Evolutionary conservation across 2,797 vertebrate species (phyloP).

Genomic region (Epinephelus malabaricus): DNA sequence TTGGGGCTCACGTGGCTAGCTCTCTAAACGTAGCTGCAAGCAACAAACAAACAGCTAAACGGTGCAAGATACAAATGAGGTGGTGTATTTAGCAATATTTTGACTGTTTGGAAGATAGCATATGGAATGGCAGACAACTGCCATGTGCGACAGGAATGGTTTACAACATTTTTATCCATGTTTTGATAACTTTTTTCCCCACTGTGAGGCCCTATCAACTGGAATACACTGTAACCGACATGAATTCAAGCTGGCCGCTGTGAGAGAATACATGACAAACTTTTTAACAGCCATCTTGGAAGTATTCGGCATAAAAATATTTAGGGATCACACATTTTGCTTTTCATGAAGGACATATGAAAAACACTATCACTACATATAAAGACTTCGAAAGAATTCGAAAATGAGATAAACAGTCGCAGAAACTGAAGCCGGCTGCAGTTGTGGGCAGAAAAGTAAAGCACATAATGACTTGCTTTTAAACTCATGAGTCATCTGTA

Average conservation of each 20-base stretch:
- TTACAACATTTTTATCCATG: not conserved
- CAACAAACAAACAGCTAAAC: constrained; percentile 46
- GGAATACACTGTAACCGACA: not conserved
- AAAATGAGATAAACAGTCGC: constrained; percentile 14
- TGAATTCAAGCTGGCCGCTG: not conserved
- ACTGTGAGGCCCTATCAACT: not conserved
- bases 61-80: constrained; percentile 7
- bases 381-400: not conserved
- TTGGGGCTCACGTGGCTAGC: constrained; percentile 20
- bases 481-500: constrained; percentile 43
- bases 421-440: constrained; percentile 20
- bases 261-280: constrained; percentile 2
- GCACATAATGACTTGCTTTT: constrained; percentile 44
- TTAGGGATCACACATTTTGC: not conserved
- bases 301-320: not conserved
- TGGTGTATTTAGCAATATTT: not conserved
- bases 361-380: not conserved
- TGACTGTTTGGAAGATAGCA: not conserved
- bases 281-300: not conserved
- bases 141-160: not conserved
- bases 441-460: constrained; percentile 32
- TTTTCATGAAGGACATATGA: not conserved
- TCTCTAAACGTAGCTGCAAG: not conserved
- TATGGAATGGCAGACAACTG: not conserved
- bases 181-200: not conserved